Evolutionary conservation across 2,797 vertebrate genomes (phyloP).

Genomic region (Steatocranus sp.): DNA sequence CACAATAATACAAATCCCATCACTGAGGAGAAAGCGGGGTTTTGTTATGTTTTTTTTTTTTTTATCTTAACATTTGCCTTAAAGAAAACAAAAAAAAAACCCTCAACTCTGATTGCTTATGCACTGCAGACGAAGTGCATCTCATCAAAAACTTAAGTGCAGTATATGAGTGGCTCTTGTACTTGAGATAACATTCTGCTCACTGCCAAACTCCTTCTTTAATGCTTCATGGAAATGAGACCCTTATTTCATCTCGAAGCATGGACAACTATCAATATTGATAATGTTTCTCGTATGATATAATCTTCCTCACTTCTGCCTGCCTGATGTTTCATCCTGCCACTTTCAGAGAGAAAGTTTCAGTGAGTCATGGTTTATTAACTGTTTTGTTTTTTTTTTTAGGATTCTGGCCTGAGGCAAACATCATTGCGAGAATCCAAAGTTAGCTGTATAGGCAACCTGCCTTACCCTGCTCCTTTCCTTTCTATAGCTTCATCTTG

Average conservation of each 20-base stretch:
- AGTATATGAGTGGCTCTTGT: not conserved
- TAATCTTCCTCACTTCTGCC: constrained; percentile 24
- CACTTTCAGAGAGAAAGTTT: constrained; percentile 36
- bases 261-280: constrained; percentile 39
- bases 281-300: constrained; percentile 31
- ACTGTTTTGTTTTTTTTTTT: not conserved
- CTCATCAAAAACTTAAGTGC: not conserved
- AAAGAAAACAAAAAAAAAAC: not conserved
- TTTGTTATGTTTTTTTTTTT: not conserved
- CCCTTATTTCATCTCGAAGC: constrained; percentile 2
- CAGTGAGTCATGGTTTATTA: constrained; percentile 51
- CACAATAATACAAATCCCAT: not conserved
- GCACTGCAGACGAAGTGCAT: not conserved
- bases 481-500: constrained; percentile 7
- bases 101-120: not conserved
- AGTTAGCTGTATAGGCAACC: constrained; percentile 17
- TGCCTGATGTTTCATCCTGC: constrained; percentile 19
- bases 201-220: not conserved
- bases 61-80: not conserved
- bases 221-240: constrained; percentile 28
- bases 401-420: constrained; percentile 22
- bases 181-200: not conserved
- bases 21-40: not conserved
- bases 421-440: constrained; percentile 33
- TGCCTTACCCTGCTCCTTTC: not conserved